A percentile compares a stretch with the other conserved stretches of the same genome.
Evolutionary conservation across 2,113 vertebrate species (phyloP).

Genomic region (Misgurnus anguillicaudatus): DNA sequence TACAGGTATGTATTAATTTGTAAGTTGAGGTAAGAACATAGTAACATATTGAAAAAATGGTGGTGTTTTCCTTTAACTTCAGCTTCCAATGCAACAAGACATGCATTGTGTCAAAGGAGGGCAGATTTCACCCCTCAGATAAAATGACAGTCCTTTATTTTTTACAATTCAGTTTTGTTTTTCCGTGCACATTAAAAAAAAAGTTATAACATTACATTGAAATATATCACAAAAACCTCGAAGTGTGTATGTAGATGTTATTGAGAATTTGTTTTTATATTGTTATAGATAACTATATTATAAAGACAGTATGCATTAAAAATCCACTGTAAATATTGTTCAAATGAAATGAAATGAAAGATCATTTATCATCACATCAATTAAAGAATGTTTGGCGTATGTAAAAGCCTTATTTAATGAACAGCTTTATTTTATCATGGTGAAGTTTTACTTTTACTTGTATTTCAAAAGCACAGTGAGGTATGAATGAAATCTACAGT

Average conservation of each 20-base stretch:
- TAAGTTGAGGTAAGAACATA: too few relatives aligned
- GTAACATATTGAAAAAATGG: too few relatives aligned
- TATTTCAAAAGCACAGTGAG: background rate
- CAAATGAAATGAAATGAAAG: constrained; percentile 30
- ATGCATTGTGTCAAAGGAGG: too few relatives aligned
- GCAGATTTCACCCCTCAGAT: too few relatives aligned
- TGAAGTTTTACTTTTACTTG: background rate
- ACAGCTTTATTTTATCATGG: background rate
- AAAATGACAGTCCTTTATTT: background rate
- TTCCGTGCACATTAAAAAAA: background rate
- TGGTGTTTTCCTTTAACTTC: too few relatives aligned
- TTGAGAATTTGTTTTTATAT: constrained; percentile 59
- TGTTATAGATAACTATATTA: constrained; percentile 58
- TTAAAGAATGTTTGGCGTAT: background rate
- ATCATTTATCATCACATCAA: background rate
- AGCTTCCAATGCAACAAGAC: too few relatives aligned
- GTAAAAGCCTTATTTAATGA: background rate
- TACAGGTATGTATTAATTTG: too few relatives aligned
- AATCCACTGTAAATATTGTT: constrained; percentile 53
- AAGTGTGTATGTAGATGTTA: background rate
- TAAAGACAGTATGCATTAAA: constrained; percentile 60
- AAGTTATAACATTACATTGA: background rate
- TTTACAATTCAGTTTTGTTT: background rate
- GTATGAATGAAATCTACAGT: background rate
- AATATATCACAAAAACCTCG: background rate